Base-by-base conservation (phyloP, 2,888 invertebrate genomes). In the Orthonychiurus folsomi region DNA sequence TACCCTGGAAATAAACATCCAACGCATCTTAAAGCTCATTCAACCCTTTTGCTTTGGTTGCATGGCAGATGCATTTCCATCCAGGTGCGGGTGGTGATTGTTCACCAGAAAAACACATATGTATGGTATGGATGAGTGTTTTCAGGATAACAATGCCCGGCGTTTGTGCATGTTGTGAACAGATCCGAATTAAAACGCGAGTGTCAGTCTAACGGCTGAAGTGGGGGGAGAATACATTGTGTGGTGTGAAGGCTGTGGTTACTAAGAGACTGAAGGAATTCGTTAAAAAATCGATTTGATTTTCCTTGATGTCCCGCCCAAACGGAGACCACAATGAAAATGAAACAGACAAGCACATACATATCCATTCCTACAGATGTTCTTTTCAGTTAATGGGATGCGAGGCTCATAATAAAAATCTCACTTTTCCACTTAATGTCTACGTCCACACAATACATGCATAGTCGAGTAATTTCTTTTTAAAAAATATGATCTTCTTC, bases 241-340 rank as follows among this genome's bases (percentile, higher is more conserved):
- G 37, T 37, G 37, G 37, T 37, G 5, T 5, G 37, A 9, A 15
- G 37, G 37, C n/a, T 56, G 37, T 57, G 24, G 57, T 52, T 57
- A 37, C 26, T 2, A n/a, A 50, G 27, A 57, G 60, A 54, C 60
- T 64, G 63, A 55, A 58, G 63, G 61, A 64, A 64, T 64, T 64
- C 63, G 63, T 64, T 64, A 64, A 61, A 61, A 64, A 61, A 64
- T 64, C 63, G 63, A 64, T 64, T 61, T 59, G 63, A 64, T 64
- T 64, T 60, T 50, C 63, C 55, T 52, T 57, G 25, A 5, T 47
- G 23, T 47, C 9, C 47, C 12, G 48, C 56, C 24, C 27, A 27
- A 2, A 9, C 37, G 9, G 9, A 28, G 26, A 48, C n/a, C 9
- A 28, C 3, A 2, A 47, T 3, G 20, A 53, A 24, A 23, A 59